Evolutionary conservation across 2,113 vertebrate genomes (phyloP).

Genomic region (Aegithalos caudatus): DNA sequence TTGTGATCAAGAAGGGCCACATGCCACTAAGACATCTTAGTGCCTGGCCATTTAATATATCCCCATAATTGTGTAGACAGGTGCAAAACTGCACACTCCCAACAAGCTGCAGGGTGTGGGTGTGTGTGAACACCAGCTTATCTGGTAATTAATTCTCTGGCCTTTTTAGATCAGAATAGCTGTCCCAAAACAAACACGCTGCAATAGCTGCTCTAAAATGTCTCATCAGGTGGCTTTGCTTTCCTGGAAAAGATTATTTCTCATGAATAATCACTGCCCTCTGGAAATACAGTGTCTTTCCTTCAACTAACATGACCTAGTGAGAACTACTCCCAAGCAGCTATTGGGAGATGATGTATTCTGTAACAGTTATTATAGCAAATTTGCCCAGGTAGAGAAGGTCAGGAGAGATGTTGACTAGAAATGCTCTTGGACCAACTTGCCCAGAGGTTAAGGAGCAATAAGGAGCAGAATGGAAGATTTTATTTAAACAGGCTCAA

Average conservation of each 20-base stretch:
- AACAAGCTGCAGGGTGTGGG: background rate
- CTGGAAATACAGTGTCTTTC: background rate
- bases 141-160: background rate
- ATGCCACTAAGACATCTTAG: background rate
- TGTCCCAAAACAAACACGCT: background rate
- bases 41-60: background rate
- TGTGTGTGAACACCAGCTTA: background rate
- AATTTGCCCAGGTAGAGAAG: background rate
- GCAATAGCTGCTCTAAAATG: background rate
- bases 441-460: conserved; percentile 12
- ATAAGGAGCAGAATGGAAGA: background rate
- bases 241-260: background rate
- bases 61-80: background rate
- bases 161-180: background rate
- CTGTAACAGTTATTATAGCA: background rate
- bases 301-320: background rate
- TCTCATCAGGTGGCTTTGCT: background rate
- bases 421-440: conserved; percentile 2
- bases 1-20: background rate
- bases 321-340: background rate
- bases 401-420: background rate
- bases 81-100: background rate
- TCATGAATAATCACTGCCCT: background rate
- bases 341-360: background rate
- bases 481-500: background rate